Evolutionary conservation across 2,797 vertebrate genomes (phyloP), one percentile per base, ranked within the genome.

Genomic region (Meriones psammophilus): DNA sequence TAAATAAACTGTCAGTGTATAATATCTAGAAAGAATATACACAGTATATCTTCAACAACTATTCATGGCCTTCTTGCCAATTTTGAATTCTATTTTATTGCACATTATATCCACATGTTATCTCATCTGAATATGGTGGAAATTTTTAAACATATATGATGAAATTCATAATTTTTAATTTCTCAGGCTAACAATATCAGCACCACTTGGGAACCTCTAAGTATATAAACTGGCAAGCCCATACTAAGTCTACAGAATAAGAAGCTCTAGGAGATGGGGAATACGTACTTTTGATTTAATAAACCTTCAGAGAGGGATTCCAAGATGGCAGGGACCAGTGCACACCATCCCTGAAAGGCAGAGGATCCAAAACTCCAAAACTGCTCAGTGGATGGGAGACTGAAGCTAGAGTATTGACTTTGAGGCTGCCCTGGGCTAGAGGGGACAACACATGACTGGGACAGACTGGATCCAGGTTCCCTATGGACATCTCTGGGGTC

Each of bases 281-380:
- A 33, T 33, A 94, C 5, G 85, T 17, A 73, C 88, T 46, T 84
- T 88, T 94, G n/a, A 74, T 95, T 92, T 71, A 77, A 58, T 87
- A 88, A 89, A 64, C 22, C 30, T 33, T 87, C 24, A 39, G n/a
- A 42, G 42, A 42, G 42, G 42, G 42, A 42, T 5, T 42, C 42
- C 42, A 42, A 42, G 42, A 42, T 42, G 42, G 42, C 42, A 42
- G 42, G 42, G 42, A 42, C 42, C 42, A 42, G 42, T 6, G 5
- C 42, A 42, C 42, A 42, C 42, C 5, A 42, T 42, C 42, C 42
- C 42, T 42, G 42, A 42, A 42, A 42, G 42, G 42, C 42, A 42
- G 42, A 42, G 42, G 42, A 42, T 42, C 42, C 42, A 5, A 42
- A 42, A 42, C 42, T 42, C 42, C 42, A 42, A 42, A 42, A 42